A percentile compares a stretch with the other conserved stretches of the same genome.
Evolutionary conservation across 2,888 invertebrate species (phyloP).

Genomic region (Poecilobothrus nobilitatus): DNA sequence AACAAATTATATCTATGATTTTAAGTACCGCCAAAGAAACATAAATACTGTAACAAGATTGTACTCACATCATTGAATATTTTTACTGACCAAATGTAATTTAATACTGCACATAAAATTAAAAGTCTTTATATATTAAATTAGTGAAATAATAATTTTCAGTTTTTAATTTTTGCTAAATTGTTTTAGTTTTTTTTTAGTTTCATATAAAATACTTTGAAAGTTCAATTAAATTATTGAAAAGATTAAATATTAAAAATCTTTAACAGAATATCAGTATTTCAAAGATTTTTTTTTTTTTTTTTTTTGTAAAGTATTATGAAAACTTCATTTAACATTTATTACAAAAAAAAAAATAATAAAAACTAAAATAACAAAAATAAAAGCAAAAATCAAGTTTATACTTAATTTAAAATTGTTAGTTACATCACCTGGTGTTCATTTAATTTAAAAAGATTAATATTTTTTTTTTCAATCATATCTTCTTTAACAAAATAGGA

Average conservation of each 20-base stretch:
- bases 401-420: neutral
- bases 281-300: no score
- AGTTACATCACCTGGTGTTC: constrained; percentile 1
- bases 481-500: neutral
- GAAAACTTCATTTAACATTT: no score
- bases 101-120: no score
- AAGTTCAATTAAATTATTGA: neutral
- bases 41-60: no score
- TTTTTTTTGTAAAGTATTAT: neutral
- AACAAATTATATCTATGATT: no score
- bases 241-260: neutral
- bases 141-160: no score
- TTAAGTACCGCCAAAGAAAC: no score
- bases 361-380: neutral
- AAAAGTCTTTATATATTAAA: no score
- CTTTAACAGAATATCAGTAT: neutral
- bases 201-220: neutral
- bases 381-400: neutral
- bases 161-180: no score
- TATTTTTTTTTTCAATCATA: neutral
- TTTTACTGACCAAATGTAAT: no score
- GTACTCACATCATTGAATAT: no score
- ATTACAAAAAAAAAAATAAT: neutral
- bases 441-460: constrained; percentile 2
- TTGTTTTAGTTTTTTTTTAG: no score